Percentiles rank a stretch among this genome's conserved stretches.
These are phyloP conservation scores for Apeltes quadracus DNA, from an alignment of 2,113 vertebrate genomes.

Conservation along the genomic window DNA sequence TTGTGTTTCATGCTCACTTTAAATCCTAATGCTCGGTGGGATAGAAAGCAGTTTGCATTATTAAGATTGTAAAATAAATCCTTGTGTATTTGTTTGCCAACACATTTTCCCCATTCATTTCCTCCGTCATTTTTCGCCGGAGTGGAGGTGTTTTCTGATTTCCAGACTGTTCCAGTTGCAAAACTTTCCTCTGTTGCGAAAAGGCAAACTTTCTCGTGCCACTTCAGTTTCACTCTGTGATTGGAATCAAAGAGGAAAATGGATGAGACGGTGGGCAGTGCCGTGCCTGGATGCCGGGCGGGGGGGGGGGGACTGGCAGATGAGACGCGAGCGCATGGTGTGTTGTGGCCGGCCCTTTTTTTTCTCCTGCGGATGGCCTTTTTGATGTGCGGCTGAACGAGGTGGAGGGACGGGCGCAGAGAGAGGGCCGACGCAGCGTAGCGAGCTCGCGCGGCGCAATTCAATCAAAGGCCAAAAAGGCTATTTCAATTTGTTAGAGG, in stretches of 20 bases:
- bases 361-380: constrained; percentile 63
- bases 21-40: constrained; percentile 82
- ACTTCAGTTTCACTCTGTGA: constrained; percentile 50
- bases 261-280: constrained; percentile 68
- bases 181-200: constrained; percentile 41
- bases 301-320: constrained; percentile 56
- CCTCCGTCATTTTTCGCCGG: background rate
- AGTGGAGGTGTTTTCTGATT: constrained; percentile 7
- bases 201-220: constrained; percentile 62
- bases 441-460: constrained; percentile 66
- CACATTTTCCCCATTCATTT: background rate
- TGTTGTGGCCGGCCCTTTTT: constrained; percentile 39
- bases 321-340: constrained; percentile 51
- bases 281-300: constrained; percentile 52
- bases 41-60: constrained; percentile 73
- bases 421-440: constrained; percentile 41
- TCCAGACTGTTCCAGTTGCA: constrained; percentile 16
- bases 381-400: constrained; percentile 75
- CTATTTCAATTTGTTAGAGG: constrained; percentile 76
- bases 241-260: constrained; percentile 75
- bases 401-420: constrained; percentile 54
- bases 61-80: constrained; percentile 61
- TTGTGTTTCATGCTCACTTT: constrained; percentile 86
- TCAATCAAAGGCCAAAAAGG: constrained; percentile 75
- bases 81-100: constrained; percentile 55